phyloP scores from a whole-genome alignment of 2,113 vertebrate species.

The Castor canadensis region DNA sequence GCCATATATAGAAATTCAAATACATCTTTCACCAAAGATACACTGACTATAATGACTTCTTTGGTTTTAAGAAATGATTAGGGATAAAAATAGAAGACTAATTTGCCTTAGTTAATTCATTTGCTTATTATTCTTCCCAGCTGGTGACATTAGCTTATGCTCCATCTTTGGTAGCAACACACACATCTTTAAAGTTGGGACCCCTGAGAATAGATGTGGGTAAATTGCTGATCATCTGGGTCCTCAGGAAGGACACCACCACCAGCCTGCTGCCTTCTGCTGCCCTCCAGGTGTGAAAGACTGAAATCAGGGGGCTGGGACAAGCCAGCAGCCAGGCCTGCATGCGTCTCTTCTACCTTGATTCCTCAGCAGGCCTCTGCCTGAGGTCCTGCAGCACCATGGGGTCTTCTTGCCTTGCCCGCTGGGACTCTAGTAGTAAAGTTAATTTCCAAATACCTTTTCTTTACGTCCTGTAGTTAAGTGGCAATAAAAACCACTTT shows the following conservation, averaged over 20 bases:
- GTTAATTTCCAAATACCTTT: background rate
- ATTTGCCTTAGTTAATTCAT: conserved; percentile 54
- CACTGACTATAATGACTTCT: conserved; percentile 18
- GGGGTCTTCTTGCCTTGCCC: fast-evolving
- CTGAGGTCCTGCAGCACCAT: fast-evolving
- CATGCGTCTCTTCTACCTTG: background rate
- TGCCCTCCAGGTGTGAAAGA: background rate
- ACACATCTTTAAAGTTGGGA: background rate
- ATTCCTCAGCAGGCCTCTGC: background rate
- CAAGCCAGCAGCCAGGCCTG: background rate
- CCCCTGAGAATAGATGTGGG: background rate
- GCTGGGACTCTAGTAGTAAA: background rate
- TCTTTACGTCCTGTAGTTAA: background rate
- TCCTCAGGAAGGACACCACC: fast-evolving
- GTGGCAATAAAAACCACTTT: background rate
- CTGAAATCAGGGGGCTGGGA: background rate
- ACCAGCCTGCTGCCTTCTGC: background rate
- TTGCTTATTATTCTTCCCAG: conserved; percentile 49
- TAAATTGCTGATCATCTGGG: no score
- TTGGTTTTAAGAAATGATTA: conserved; percentile 60
- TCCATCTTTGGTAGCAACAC: background rate
- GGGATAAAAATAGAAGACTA: conserved; percentile 60
- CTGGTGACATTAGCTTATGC: conserved; percentile 23
- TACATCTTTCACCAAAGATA: background rate
- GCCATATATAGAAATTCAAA: conserved; percentile 9